Percentiles rank a stretch among this genome's conserved stretches.
phyloP scores from a whole-genome alignment of 2,797 vertebrate genomes.

The Sebastolobus altivelis region DNA sequence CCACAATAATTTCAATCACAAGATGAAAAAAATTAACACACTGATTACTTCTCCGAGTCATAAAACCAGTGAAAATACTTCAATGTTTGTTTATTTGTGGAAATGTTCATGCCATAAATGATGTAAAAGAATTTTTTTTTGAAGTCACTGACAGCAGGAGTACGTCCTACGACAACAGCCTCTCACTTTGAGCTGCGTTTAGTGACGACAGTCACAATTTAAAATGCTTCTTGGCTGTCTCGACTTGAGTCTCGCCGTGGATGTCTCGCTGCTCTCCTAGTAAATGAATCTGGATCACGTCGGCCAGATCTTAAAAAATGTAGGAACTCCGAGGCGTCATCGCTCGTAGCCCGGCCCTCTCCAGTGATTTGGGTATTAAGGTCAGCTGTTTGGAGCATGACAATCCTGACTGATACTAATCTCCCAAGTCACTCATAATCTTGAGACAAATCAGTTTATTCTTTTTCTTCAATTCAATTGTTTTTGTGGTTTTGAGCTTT shows the following conservation, averaged over 20 bases:
- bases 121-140: background rate
- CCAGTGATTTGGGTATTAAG: constrained; percentile 68
- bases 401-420: constrained; percentile 53
- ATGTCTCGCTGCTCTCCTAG: background rate
- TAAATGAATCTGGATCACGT: constrained; percentile 37
- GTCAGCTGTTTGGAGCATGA: constrained; percentile 60
- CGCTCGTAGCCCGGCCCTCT: constrained; percentile 11
- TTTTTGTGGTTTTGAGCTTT: constrained; percentile 44
- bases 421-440: constrained; percentile 65
- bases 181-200: constrained; percentile 37
- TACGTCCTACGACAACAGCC: background rate
- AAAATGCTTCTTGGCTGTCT: constrained; percentile 27
- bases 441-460: constrained; percentile 58
- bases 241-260: background rate
- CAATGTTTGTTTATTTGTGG: background rate
- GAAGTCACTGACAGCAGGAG: constrained; percentile 4
- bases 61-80: background rate
- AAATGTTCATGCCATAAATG: constrained; percentile 22
- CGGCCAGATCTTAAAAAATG: constrained; percentile 30
- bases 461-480: constrained; percentile 42
- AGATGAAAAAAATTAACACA: background rate
- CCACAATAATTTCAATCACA: background rate
- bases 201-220: constrained; percentile 37
- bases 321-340: constrained; percentile 13
- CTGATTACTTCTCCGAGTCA: background rate